These are phyloP conservation scores for Reticulitermes lucifugus DNA, from an alignment of 2,888 invertebrate genomes.

Conservation along the genomic window DNA sequence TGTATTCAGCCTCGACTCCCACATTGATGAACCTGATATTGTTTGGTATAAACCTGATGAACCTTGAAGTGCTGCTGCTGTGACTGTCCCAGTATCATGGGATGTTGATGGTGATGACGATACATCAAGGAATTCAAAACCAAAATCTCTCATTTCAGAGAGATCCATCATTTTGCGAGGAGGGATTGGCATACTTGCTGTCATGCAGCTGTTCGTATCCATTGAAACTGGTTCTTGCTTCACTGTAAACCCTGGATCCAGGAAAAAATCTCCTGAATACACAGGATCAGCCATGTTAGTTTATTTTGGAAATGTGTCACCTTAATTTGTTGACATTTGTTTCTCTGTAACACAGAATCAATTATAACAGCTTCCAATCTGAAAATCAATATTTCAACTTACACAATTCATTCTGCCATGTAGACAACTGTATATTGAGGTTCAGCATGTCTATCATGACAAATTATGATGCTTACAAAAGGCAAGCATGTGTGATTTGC, in stretches of 20 bases:
- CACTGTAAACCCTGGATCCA: slow-evolving; percentile 72
- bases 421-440: background rate
- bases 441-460: background rate
- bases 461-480: background rate
- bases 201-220: slow-evolving; percentile 62
- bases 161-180: slow-evolving; percentile 65
- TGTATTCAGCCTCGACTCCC: slow-evolving; percentile 57
- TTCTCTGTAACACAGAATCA: background rate
- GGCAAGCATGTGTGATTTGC: background rate
- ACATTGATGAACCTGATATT: slow-evolving; percentile 62
- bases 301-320: background rate
- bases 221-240: slow-evolving; percentile 71
- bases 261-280: slow-evolving; percentile 72
- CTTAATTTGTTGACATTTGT: background rate
- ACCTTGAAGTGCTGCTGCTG: slow-evolving; percentile 60
- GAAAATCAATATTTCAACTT: background rate
- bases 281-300: slow-evolving; percentile 69
- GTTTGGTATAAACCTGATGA: slow-evolving; percentile 63
- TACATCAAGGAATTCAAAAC: slow-evolving; percentile 69
- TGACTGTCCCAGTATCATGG: slow-evolving; percentile 48
- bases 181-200: slow-evolving; percentile 76
- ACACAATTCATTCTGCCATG: background rate
- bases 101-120: slow-evolving; percentile 68
- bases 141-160: slow-evolving; percentile 65
- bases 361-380: background rate